Conservation (phyloP, 2,113 vertebrate genomes). For the Phalacrocorax brasilianus region DNA sequence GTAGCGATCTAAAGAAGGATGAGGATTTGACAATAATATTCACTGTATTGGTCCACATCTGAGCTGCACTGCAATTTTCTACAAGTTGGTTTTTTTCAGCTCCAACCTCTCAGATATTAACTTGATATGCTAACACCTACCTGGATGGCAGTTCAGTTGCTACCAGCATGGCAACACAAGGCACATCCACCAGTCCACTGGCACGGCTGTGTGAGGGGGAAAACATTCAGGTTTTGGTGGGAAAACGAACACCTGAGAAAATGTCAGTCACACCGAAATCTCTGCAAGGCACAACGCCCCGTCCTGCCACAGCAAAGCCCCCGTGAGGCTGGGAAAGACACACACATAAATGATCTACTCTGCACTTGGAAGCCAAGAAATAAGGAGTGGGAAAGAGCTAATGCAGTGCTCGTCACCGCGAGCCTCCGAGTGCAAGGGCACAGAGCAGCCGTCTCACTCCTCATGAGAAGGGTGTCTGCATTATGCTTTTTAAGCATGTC, state of each 20-base stretch:
- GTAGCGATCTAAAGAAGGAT: not conserved
- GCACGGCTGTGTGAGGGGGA: not conserved
- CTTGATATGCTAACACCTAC: not conserved
- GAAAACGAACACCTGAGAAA: not conserved
- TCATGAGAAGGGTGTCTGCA: not conserved
- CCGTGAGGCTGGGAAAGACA: not conserved
- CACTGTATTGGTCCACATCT: not conserved
- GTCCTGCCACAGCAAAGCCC: not conserved
- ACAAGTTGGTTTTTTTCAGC: not conserved
- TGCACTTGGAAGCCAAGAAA: not conserved
- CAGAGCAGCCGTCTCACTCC: not conserved
- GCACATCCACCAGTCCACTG: not conserved
- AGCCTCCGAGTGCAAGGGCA: not conserved
- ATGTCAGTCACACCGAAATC: not conserved
- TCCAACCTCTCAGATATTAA: not conserved
- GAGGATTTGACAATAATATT: not conserved
- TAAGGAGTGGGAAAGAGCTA: not conserved
- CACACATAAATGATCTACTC: rapidly evolving
- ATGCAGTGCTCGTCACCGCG: not conserved
- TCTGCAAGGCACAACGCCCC: not conserved
- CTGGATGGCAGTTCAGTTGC: not conserved
- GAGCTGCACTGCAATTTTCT: not conserved
- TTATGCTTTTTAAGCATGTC: not conserved
- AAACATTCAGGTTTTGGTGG: not conserved
- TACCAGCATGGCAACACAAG: rapidly evolving